A percentile compares a stretch with the other conserved stretches of the same genome.
Conservation (phyloP, 2,113 vertebrate species). For the Atlantisia rogersi region DNA sequence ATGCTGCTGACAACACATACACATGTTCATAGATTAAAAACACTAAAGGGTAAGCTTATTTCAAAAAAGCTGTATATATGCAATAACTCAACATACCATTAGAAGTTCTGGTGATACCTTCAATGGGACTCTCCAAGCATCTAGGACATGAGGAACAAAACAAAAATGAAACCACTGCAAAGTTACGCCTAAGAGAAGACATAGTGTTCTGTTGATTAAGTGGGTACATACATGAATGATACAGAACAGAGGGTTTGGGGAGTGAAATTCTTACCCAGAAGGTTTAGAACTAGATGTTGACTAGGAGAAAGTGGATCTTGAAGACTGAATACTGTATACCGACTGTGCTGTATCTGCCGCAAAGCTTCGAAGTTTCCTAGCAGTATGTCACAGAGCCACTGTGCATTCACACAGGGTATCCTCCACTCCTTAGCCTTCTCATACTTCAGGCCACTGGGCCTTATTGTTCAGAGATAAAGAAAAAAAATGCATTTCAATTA, state of each 20-base stretch:
- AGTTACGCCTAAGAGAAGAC: neutral
- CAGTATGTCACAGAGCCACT: constrained; percentile 95
- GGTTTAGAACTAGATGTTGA: constrained; percentile 85
- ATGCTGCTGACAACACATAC: neutral
- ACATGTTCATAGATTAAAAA: neutral
- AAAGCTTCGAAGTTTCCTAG: constrained; percentile 93
- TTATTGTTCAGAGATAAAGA: constrained; percentile 27
- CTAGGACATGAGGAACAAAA: constrained; percentile 63
- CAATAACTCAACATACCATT: constrained; percentile 79
- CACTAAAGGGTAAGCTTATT: neutral
- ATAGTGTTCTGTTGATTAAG: fast-evolving
- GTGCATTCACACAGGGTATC: constrained; percentile 94
- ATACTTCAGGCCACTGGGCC: constrained; percentile 90
- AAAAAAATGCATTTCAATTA: neutral
- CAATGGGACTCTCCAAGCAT: constrained; percentile 89
- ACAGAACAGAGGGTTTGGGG: neutral
- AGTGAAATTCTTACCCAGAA: constrained; percentile 79
- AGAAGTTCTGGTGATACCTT: constrained; percentile 91
- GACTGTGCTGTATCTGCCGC: constrained; percentile 88
- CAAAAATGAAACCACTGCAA: neutral
- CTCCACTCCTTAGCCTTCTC: constrained; percentile 98
- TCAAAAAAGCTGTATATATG: neutral
- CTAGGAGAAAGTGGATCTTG: constrained; percentile 90
- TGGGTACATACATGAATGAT: neutral
- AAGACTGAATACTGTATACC: constrained; percentile 86